Evolutionary conservation across 2,113 vertebrate genomes (phyloP).

Genomic region (Seriola aureovittata): DNA sequence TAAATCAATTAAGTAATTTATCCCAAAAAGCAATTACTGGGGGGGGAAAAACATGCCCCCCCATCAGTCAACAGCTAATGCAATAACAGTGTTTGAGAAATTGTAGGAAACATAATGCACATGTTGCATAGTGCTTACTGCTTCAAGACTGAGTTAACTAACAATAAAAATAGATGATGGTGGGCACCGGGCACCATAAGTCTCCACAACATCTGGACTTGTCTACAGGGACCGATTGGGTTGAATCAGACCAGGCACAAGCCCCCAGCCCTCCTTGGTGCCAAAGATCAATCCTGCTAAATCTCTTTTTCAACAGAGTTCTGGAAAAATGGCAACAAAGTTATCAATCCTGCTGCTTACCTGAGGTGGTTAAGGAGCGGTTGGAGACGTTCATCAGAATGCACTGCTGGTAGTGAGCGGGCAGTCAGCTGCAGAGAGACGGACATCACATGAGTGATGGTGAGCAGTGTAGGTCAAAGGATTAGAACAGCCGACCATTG

Average conservation of each 20-base stretch:
- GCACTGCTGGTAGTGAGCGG: constrained; percentile 91
- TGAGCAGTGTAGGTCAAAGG: constrained; percentile 53
- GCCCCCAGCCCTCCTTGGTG: constrained; percentile 6
- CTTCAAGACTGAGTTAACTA: not conserved
- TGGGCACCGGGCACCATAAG: constrained; percentile 5
- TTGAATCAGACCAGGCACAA: constrained; percentile 33
- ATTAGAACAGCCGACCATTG: constrained; percentile 7
- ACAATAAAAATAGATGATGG: constrained; percentile 3
- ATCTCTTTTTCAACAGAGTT: constrained; percentile 35
- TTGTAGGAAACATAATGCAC: not conserved
- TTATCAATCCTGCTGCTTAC: constrained; percentile 81
- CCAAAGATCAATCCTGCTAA: constrained; percentile 49
- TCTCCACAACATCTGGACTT: constrained; percentile 45
- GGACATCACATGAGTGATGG: constrained; percentile 60
- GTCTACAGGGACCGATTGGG: constrained; percentile 31
- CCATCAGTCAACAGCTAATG: not conserved
- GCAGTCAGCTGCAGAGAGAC: constrained; percentile 90
- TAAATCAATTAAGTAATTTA: not conserved
- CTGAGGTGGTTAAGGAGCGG: constrained; percentile 97
- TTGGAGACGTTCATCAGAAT: constrained; percentile 97
- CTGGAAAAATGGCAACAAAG: constrained; percentile 32
- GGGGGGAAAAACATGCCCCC: not conserved
- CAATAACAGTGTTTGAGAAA: not conserved
- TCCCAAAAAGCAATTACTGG: not conserved
- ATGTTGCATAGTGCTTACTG: not conserved